A percentile compares a stretch with the other conserved stretches of the same genome.
Conservation (phyloP, 2,888 invertebrate genomes). For the Eudemis profundana region DNA sequence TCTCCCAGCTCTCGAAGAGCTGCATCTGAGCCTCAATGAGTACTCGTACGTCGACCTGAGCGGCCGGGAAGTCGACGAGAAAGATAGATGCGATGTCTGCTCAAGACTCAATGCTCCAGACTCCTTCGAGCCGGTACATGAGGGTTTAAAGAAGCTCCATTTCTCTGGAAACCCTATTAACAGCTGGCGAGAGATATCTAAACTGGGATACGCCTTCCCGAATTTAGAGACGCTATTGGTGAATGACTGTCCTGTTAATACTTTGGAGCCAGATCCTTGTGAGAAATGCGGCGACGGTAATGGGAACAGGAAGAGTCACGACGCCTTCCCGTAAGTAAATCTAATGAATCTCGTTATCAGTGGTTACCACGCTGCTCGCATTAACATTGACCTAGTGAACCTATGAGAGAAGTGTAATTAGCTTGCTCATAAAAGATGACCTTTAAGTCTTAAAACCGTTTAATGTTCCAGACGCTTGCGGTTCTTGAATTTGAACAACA, state of each 20-base stretch:
- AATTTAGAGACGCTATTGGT: slow-evolving; percentile 93
- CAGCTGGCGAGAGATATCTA: slow-evolving; percentile 93
- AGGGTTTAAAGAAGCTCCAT: slow-evolving; percentile 91
- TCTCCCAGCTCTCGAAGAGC: slow-evolving; percentile 93
- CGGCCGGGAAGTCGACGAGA: slow-evolving; percentile 69
- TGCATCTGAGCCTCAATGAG: slow-evolving; percentile 96
- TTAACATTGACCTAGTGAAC: slow-evolving; percentile 73
- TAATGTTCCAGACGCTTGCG: slow-evolving; percentile 86
- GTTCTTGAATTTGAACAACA: slow-evolving; percentile 94
- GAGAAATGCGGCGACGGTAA: slow-evolving; percentile 81
- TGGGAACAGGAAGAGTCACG: slow-evolving; percentile 85
- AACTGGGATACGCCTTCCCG: slow-evolving; percentile 94
- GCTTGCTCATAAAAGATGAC: slow-evolving; percentile 29
- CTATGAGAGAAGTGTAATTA: slow-evolving; percentile 47
- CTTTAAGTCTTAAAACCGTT: slow-evolving; percentile 48
- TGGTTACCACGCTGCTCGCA: slow-evolving; percentile 49
- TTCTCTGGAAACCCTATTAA: slow-evolving; percentile 95
- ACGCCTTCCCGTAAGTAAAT: slow-evolving; percentile 84
- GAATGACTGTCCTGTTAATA: slow-evolving; percentile 93
- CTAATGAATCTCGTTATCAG: slow-evolving; percentile 33
- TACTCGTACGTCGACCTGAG: slow-evolving; percentile 91
- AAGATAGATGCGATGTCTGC: slow-evolving; percentile 74
- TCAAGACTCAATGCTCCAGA: slow-evolving; percentile 70
- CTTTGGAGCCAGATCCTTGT: slow-evolving; percentile 86
- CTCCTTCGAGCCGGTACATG: slow-evolving; percentile 82